Evolutionary conservation across 2,797 vertebrate genomes (phyloP), one percentile per base, ranked within the genome.

Genomic region (Esox lucius): DNA sequence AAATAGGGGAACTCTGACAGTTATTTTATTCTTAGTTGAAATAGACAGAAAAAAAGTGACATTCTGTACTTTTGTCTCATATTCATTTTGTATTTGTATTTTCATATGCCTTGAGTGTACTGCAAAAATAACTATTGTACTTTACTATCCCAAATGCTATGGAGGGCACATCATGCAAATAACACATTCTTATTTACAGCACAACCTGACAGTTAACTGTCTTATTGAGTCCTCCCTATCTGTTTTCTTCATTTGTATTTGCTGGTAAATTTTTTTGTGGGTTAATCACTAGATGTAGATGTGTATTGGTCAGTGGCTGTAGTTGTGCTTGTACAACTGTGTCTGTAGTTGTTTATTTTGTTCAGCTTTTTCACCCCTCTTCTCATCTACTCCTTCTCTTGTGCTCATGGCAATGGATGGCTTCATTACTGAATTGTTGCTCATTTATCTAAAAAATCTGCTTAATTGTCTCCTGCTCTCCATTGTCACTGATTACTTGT

Each of bases 401-500:
- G 5, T 46, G 8, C 42, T 8, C 33, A 66, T 28, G 5, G 66
- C 70, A 33, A 64, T 81, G 77, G 71, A 86, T 73, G 48, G 73
- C 77, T 83, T 83, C 64, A 82, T 83, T 79, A 78, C 70, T 80
- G 77, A 79, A 79, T 75, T 28, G 65, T 73, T 85, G 85, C 84
- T 90, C 81, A 87, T 88, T 89, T 89, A 87, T 83, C 78, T 82
- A 80, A 80, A 85, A 91, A 89, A 89, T 88, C 79, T 88, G 76
- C 72, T 81, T 82, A 71, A 88, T 88, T 87, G 80, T 84, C 79
- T 81, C 72, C 67, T 68, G 72, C 73, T 86, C 61, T 19, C 75
- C 69, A 83, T 68, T 86, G 77, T 84, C 81, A 86, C 77, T 84
- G 89, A 93, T 88, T 87, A 88, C 81, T 83, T 70, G 61, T 74